Conservation (phyloP, 2,888 invertebrate genomes). For the Cataglyphis albicans region DNA sequence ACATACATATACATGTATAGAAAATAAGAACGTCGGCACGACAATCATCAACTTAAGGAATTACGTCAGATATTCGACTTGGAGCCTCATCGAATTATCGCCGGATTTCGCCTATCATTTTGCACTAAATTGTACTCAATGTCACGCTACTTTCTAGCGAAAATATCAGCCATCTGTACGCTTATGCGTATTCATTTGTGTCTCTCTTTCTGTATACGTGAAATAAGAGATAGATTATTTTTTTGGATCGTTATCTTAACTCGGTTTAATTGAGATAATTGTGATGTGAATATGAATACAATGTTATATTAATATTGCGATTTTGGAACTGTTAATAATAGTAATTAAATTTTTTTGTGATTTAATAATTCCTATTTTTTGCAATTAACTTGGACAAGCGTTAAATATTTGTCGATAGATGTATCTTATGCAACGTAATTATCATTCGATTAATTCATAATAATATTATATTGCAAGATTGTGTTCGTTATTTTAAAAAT, state of each 20-base stretch:
- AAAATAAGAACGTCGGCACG: constrained; percentile 53
- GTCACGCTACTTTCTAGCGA: constrained; percentile 14
- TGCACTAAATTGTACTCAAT: constrained; percentile 34
- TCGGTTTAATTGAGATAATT: neutral
- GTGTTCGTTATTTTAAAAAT: neutral
- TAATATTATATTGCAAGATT: neutral
- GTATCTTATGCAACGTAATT: neutral
- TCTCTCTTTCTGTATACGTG: neutral
- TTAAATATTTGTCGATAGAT: neutral
- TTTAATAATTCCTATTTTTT: neutral
- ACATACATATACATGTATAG: neutral
- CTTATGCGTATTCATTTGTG: neutral
- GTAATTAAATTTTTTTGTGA: neutral
- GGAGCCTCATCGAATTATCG: constrained; percentile 65
- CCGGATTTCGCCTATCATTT: constrained; percentile 37
- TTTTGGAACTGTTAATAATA: neutral
- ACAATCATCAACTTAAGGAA: constrained; percentile 69
- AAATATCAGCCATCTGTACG: neutral
- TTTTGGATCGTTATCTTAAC: neutral
- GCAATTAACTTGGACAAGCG: neutral
- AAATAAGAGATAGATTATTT: neutral
- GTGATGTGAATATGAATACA: neutral
- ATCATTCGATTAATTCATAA: neutral
- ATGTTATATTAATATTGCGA: neutral
- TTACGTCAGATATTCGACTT: constrained; percentile 64